A percentile compares a stretch with the other conserved stretches of the same genome.
phyloP scores from a whole-genome alignment of 2,888 invertebrate genomes.

The Matsumyia berberina region DNA sequence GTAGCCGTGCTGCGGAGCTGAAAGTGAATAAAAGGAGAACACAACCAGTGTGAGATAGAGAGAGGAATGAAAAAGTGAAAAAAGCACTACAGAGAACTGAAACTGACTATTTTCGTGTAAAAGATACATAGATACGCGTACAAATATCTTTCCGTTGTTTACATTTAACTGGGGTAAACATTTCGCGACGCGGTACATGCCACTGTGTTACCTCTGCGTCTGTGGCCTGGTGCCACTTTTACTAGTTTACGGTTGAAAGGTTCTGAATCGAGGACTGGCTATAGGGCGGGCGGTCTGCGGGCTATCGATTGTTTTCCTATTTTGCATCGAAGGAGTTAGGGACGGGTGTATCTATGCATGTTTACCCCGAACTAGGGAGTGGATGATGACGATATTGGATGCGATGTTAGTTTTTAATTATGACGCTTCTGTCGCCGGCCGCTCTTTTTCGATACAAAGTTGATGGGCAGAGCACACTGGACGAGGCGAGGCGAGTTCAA shows the following conservation, averaged over 20 bases:
- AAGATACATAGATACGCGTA: conserved; percentile 36
- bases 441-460: not conserved
- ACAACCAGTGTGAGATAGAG: not conserved
- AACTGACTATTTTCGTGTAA: conserved; percentile 32
- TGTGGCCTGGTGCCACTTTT: conserved; percentile 21
- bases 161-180: conserved; percentile 41
- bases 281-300: not conserved
- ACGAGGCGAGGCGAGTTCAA: not conserved
- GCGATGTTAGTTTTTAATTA: conserved; percentile 58
- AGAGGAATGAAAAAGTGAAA: not conserved
- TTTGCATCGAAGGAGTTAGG: not conserved
- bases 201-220: not conserved
- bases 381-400: conserved; percentile 36
- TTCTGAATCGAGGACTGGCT: not conserved
- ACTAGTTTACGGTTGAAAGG: conserved; percentile 17
- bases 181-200: conserved; percentile 22
- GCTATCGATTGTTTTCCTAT: conserved; percentile 26
- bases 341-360: conserved; percentile 21
- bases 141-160: conserved; percentile 36
- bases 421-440: not conserved
- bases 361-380: conserved; percentile 43
- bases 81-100: not conserved
- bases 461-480: not conserved
- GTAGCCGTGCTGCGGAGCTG: conserved; percentile 52
- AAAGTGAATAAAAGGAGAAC: conserved; percentile 43